Evolutionary conservation across 2,888 invertebrate species (phyloP).

Genomic region (Dryomyza anilis): DNA sequence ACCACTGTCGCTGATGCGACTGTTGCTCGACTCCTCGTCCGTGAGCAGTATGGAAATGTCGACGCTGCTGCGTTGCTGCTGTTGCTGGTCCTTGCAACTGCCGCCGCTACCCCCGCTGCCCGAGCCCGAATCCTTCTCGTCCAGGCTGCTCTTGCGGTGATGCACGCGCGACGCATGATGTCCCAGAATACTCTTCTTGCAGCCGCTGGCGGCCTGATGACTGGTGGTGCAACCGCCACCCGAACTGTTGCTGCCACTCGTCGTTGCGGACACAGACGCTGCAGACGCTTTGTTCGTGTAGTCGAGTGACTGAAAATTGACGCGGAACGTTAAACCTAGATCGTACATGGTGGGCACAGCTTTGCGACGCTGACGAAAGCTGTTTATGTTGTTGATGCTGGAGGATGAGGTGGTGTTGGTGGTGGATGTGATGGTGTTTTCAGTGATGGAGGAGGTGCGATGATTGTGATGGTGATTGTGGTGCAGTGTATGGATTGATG

Average conservation of each 20-base stretch:
- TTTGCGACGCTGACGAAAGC: slow-evolving; percentile 46
- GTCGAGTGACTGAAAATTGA: slow-evolving; percentile 59
- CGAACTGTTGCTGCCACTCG: slow-evolving; percentile 45
- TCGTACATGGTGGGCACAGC: slow-evolving; percentile 55
- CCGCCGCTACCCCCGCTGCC: slow-evolving; percentile 40
- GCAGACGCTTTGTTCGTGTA: slow-evolving; percentile 48
- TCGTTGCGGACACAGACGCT: too few species aligned
- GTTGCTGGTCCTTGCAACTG: slow-evolving; percentile 43
- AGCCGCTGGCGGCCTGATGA: slow-evolving; percentile 28
- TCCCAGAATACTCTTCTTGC: slow-evolving; percentile 39
- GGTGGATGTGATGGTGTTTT: slow-evolving; percentile 34
- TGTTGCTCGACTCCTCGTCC: slow-evolving; percentile 58
- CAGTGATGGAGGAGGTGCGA: slow-evolving; percentile 33
- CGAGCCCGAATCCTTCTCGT: slow-evolving; percentile 53
- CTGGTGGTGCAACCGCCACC: slow-evolving; percentile 34
- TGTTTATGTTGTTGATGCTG: slow-evolving; percentile 22
- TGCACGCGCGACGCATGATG: slow-evolving; percentile 38
- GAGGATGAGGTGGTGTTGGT: slow-evolving; percentile 31
- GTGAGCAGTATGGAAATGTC: slow-evolving; percentile 56
- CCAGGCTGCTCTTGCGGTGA: slow-evolving; percentile 51
- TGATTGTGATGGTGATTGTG: slow-evolving; percentile 22
- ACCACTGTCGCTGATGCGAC: slow-evolving; percentile 59
- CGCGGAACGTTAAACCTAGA: slow-evolving; percentile 54
- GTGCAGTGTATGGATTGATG: slow-evolving; percentile 38
- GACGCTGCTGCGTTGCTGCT: slow-evolving; percentile 52